Evolutionary conservation across 37 sponge, comb jelly and placozoan species (phyloP).

Genomic region (Cladorhizidae sp.): DNA sequence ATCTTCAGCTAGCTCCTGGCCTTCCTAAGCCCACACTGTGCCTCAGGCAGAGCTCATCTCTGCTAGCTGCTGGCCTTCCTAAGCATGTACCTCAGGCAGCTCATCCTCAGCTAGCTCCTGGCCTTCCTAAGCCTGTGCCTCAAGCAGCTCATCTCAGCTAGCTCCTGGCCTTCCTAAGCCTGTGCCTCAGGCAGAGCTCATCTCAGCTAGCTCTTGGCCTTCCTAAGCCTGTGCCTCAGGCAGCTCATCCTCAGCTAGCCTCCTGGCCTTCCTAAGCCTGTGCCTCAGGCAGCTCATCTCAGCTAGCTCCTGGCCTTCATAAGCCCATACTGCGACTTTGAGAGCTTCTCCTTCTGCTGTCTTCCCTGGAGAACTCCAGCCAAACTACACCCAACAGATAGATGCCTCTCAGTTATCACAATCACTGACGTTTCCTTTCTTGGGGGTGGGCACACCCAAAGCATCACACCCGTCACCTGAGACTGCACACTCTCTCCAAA

Average conservation of each 20-base stretch:
- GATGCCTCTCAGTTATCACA: slow-evolving; percentile 30
- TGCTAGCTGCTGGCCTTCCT: slow-evolving; percentile 8
- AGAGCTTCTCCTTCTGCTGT: too few relatives aligned
- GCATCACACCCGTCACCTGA: background rate
- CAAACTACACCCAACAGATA: background rate
- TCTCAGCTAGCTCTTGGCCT: background rate
- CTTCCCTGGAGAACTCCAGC: background rate
- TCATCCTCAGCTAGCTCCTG: too few relatives aligned
- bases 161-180: background rate
- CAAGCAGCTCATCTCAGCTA: background rate
- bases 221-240: too few relatives aligned
- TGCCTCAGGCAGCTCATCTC: background rate
- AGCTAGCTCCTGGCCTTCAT: background rate
- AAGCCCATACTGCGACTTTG: background rate
- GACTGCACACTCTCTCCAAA: background rate
- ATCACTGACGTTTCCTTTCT: background rate
- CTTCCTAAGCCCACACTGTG: slow-evolving; percentile 17
- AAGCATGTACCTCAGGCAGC: background rate
- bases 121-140: slow-evolving; percentile 7
- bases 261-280: slow-evolving; percentile 10
- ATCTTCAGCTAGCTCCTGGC: too few relatives aligned
- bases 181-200: background rate
- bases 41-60: background rate
- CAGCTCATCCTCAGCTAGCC: too few relatives aligned
- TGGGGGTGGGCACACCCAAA: background rate